These are phyloP conservation scores for Centrocercus urophasianus DNA, from an alignment of 2,113 vertebrate species.

Conservation along the genomic window DNA sequence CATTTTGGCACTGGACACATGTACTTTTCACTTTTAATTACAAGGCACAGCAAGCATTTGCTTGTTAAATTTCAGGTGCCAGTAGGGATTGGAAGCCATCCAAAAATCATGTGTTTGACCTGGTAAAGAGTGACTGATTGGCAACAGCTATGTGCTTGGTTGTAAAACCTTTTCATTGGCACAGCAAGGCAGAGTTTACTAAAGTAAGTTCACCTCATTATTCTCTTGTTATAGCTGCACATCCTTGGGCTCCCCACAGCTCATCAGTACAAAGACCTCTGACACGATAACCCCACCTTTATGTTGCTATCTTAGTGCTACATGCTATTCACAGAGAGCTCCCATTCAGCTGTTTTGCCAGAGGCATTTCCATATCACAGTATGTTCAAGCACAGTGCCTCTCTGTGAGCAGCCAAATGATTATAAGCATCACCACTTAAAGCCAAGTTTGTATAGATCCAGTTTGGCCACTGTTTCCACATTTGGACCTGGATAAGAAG, in stretches of 20 bases:
- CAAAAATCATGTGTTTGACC: slow-evolving; percentile 65
- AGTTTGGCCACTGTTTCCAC: not conserved
- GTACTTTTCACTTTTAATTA: slow-evolving; percentile 77
- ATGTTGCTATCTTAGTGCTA: not conserved
- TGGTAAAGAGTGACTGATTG: slow-evolving; percentile 58
- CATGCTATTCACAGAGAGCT: not conserved
- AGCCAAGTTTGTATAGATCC: not conserved
- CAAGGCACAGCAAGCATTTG: slow-evolving; percentile 64
- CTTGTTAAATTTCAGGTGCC: slow-evolving; percentile 71
- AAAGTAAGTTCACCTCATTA: slow-evolving; percentile 20
- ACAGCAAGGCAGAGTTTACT: slow-evolving; percentile 15
- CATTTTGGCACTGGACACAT: slow-evolving; percentile 59
- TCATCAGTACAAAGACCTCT: not conserved
- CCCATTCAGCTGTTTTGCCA: not conserved
- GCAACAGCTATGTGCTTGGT: slow-evolving; percentile 9
- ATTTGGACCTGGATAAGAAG: not conserved
- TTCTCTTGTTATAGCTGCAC: not conserved
- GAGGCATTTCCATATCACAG: not conserved
- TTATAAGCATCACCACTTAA: not conserved
- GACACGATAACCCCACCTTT: not conserved
- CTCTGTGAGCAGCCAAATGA: not conserved
- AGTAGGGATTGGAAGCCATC: slow-evolving; percentile 64
- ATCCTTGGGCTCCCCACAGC: not conserved
- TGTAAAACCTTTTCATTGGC: slow-evolving; percentile 40
- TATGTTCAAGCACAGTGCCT: not conserved